phyloP scores from a whole-genome alignment of 1,140 invertebrate species.

The Thaumetopoea pityocampa region DNA sequence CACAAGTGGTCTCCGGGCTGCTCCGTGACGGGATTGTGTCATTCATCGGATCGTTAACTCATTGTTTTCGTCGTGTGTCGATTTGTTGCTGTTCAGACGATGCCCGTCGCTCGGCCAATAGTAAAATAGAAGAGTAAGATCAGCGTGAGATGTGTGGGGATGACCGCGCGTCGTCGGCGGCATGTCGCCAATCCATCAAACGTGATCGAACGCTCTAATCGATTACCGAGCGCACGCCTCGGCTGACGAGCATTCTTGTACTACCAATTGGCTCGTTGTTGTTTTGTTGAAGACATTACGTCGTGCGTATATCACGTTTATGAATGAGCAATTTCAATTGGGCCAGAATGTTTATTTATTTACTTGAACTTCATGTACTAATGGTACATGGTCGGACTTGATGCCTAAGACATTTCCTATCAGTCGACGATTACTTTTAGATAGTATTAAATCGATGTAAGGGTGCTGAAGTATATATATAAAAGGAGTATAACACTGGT shows the following conservation, averaged over 20 bases:
- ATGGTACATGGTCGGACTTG: too few relatives aligned
- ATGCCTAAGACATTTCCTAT: too few relatives aligned
- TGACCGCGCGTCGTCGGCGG: constrained; percentile 34
- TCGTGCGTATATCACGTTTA: too few relatives aligned
- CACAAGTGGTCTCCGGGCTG: constrained; percentile 51
- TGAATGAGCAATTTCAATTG: too few relatives aligned
- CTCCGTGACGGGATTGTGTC: constrained; percentile 51
- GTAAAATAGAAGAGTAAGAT: constrained; percentile 39
- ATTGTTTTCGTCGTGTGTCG: constrained; percentile 64
- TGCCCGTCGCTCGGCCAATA: constrained; percentile 52
- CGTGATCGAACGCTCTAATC: constrained; percentile 54
- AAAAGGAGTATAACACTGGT: too few relatives aligned
- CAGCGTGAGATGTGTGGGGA: constrained; percentile 36
- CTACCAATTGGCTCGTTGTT: constrained; percentile 30
- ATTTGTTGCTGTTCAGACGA: constrained; percentile 54
- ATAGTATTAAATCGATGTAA: too few relatives aligned
- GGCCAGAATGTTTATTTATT: too few relatives aligned
- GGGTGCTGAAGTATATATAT: too few relatives aligned
- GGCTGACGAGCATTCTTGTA: constrained; percentile 29
- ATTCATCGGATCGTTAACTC: constrained; percentile 69
- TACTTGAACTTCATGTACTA: too few relatives aligned
- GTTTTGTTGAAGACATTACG: constrained; percentile 21
- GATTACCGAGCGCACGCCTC: constrained; percentile 42
- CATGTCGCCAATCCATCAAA: constrained; percentile 60
- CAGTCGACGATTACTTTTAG: too few relatives aligned